These are phyloP conservation scores for Tenualosa thibaudeaui DNA, from an alignment of 2,797 vertebrate species.

Conservation along the genomic window DNA sequence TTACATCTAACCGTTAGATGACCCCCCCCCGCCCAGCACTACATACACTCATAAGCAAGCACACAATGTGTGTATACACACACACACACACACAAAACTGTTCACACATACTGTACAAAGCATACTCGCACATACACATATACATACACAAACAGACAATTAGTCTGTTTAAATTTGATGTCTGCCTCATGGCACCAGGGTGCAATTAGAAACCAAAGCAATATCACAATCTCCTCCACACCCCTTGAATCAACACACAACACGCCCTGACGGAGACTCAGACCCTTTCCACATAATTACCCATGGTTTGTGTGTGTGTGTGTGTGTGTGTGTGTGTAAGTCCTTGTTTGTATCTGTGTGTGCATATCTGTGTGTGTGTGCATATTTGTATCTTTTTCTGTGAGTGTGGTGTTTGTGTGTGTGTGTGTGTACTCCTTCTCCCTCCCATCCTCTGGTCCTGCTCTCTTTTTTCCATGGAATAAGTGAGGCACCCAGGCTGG, in stretches of 20 bases:
- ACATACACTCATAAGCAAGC: not conserved
- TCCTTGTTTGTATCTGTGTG: not conserved
- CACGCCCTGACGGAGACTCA: not conserved
- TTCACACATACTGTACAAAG: not conserved
- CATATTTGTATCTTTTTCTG: not conserved
- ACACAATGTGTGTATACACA: not conserved
- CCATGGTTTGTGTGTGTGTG: not conserved
- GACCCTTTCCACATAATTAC: conserved; percentile 12
- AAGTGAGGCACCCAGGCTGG: not conserved
- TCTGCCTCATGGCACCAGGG: not conserved
- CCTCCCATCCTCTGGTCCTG: conserved; percentile 9
- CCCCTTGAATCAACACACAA: conserved; percentile 11
- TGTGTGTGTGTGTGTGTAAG: not conserved
- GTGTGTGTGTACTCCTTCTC: not conserved
- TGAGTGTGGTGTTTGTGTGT: not conserved
- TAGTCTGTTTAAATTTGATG: conserved; percentile 14
- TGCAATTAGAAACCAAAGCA: conserved; percentile 20
- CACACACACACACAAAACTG: not conserved
- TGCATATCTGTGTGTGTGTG: not conserved
- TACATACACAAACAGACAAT: conserved; percentile 5
- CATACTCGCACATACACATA: not conserved
- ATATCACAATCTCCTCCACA: conserved; percentile 15
- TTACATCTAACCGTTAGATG: conserved; percentile 5
- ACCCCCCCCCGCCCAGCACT: not conserved
- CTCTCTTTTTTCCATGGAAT: conserved; percentile 14